Percentiles rank a stretch among this genome's conserved stretches.
phyloP scores from a whole-genome alignment of 2,888 invertebrate species.

The Drosophila prolongata region DNA sequence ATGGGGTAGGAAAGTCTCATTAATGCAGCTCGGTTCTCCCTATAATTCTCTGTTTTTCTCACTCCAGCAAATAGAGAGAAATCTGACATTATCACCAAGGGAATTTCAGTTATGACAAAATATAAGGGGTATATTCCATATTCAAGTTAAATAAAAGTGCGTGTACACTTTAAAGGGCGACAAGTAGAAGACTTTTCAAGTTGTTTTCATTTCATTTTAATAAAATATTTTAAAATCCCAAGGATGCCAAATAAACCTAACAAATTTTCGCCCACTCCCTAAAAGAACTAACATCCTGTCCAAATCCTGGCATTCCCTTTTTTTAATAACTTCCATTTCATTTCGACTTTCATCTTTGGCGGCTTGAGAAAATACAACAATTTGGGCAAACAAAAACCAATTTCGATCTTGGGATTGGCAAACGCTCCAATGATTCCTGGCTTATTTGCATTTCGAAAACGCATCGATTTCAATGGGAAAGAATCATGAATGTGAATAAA shows the following conservation, averaged over 20 bases:
- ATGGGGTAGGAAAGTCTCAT: conserved; percentile 32
- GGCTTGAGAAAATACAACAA: conserved; percentile 69
- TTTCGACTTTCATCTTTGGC: conserved; percentile 65
- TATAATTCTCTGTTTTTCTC: conserved; percentile 1
- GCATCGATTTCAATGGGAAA: conserved; percentile 72
- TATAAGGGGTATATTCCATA: neutral
- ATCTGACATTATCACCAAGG: conserved; percentile 3
- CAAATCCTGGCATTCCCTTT: neutral
- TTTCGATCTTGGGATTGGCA: conserved; percentile 25
- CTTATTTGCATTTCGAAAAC: conserved; percentile 65
- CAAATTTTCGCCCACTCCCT: neutral
- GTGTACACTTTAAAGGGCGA: no score
- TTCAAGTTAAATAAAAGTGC: no score
- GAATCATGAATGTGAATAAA: conserved; percentile 8
- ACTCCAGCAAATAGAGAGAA: neutral
- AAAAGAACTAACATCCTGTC: conserved; percentile 48
- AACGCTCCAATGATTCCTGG: conserved; percentile 10
- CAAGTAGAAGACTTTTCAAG: no score
- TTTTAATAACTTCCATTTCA: neutral
- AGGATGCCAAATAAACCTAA: no score
- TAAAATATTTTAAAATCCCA: no score
- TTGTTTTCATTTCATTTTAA: no score
- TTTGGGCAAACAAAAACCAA: conserved; percentile 57
- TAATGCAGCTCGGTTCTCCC: conserved; percentile 15
- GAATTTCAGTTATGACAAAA: neutral